Base-by-base conservation (phyloP, 1,140 invertebrate genomes). In the Dysdera silvatica region DNA sequence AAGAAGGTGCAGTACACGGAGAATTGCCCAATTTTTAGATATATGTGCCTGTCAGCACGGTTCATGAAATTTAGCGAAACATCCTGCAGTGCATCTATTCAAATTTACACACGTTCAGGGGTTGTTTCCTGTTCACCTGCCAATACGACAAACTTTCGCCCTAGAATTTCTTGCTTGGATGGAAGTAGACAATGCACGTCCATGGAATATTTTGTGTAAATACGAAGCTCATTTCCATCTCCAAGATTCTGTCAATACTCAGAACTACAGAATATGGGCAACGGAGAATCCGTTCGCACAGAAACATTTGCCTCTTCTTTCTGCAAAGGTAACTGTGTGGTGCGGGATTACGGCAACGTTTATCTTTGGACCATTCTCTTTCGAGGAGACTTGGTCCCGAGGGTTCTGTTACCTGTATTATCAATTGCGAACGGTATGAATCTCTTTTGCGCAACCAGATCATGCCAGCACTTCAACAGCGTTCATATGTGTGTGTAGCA, bases 391-490 rank as follows among this genome's bases (percentile, higher is more conserved):
- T n/a, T n/a, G 31, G 52, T 54, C 16, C 20, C 37, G n/a, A 18
- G 8, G n/a, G 52, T 54, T 33, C 52, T 37, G 52, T 54, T 54
- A 54, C 28, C 52, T 33, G 28, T 54, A 54, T 33, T 16, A 33
- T 54, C 31, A 33, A 33, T 33, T n/a, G 52, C 37, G 4, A 54
- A 33, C 14, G 52, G 5, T 54, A 33, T 54, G 52, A 32, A 33
- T 5, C n/a, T n/a, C n/a, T 10, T 54, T 54, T 54, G 20, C 8
- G 52, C 31, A 54, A 54, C 31, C 28, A 54, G 14, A 33, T 35
- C 29, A 54, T 52, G 10, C 49, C 49, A 52, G 26, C 52, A 24
- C 52, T 54, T 54, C 52, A 35, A 54, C 52, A 54, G n/a, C 5
- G 33, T 35, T 29, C 16, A 35, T 54, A 33, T 37, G 28, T 54